phyloP scores from a whole-genome alignment of 2,113 vertebrate species.

The Nannospalax galili region DNA sequence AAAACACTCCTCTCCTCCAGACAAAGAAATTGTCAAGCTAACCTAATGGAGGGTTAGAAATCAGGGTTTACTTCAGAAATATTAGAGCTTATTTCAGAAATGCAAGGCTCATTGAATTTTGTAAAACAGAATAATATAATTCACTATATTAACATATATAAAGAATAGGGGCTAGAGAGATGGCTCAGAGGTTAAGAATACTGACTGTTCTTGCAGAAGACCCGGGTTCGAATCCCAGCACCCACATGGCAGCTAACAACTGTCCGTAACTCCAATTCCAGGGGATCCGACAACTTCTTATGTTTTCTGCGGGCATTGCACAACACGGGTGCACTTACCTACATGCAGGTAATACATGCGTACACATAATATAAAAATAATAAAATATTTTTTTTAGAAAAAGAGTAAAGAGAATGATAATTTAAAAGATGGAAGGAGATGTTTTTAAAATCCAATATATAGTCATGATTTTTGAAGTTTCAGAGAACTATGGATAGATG shows the following conservation, averaged over 20 bases:
- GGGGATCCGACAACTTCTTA: no score
- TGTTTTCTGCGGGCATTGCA: no score
- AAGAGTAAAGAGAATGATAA: conserved; percentile 51
- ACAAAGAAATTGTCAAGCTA: not conserved
- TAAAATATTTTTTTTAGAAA: no score
- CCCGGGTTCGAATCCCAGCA: no score
- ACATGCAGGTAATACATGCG: no score
- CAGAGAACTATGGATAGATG: conserved; percentile 36
- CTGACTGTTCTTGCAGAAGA: no score
- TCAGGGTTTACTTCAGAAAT: conserved; percentile 40
- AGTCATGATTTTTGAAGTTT: conserved; percentile 24
- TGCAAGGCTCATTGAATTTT: conserved; percentile 55
- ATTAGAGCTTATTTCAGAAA: conserved; percentile 38
- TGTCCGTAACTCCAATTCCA: no score
- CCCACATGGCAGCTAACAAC: no score
- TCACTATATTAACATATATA: conserved; percentile 45
- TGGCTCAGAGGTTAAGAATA: no score
- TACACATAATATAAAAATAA: no score
- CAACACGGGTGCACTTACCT: no score
- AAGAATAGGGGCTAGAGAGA: no score
- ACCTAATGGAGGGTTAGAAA: conserved; percentile 40
- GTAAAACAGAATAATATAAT: conserved; percentile 61
- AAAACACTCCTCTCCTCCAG: not conserved
- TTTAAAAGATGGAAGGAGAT: conserved; percentile 62
- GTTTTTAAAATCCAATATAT: conserved; percentile 62